Evolutionary conservation across 2,797 vertebrate species (phyloP), one percentile per base, ranked within the genome.

Genomic region (Schizopygopsis pylzovi): DNA sequence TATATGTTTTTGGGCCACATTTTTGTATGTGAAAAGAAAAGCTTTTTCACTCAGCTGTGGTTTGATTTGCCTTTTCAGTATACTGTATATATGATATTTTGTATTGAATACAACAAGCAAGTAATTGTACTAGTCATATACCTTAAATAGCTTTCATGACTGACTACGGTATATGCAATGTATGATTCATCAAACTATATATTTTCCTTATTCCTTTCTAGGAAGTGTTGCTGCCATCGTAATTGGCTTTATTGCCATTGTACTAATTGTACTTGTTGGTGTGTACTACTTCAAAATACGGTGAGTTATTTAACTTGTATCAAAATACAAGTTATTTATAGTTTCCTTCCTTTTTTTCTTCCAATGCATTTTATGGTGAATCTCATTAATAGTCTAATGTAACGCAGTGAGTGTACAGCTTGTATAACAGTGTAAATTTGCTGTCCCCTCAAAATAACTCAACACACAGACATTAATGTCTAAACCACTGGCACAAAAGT

Each of bases 261-360:
- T 91, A 63, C 0, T 93, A 2, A 1, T 92, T 1, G 39, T 92
- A 68, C 33, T 94, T 4, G 91, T 78, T 39, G 91, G 89, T 13
- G 49, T 91, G 3, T 94, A 92, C 86, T 89, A 91, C 88, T 88
- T 71, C 78, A 94, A 84, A 90, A 88, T 92, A 16, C 87, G 91
- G 95, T 95, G 83, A 92, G 93, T 91, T 28, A 28, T 28, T 28
- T 28, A 28, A 28, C 25, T 28, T 28, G 25, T 28, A 28, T 28
- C 25, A 28, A 28, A 28, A 28, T 28, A 28, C 22, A 16, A 22
- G 83, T 43, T 56, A 72, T 5, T 37, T 47, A 16, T 72, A n/a
- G 33, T 33, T 39, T 47, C 10, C 13, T 16, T 25, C 63, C 9
- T 67, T 78, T 54, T 54, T 63, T 11, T n/a, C 43, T 61, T 39